phyloP scores from a whole-genome alignment of 1,140 invertebrate species.

The Cylas formicarius region DNA sequence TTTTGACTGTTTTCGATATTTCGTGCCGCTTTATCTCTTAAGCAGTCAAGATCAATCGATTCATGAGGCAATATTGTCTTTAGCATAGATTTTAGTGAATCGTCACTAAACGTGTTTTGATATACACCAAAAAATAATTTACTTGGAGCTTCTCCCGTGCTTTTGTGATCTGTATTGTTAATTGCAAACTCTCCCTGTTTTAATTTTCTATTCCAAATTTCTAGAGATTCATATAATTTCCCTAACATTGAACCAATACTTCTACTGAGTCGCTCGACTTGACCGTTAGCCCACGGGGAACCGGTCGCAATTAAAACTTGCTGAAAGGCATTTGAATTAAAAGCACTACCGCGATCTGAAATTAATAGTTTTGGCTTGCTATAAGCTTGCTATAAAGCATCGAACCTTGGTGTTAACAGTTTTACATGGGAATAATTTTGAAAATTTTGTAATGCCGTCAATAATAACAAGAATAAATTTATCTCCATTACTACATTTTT shows the following conservation, averaged over 20 bases:
- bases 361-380: slow-evolving; percentile 28
- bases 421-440: slow-evolving; percentile 13
- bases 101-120: too few relatives aligned
- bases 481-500: slow-evolving; percentile 10
- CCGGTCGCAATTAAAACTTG: slow-evolving; percentile 27
- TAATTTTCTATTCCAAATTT: slow-evolving; percentile 25
- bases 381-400: slow-evolving; percentile 15
- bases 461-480: slow-evolving; percentile 20
- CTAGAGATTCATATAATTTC: slow-evolving; percentile 17
- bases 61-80: too few relatives aligned
- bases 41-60: too few relatives aligned
- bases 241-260: slow-evolving; percentile 20
- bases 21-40: too few relatives aligned
- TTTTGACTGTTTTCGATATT: too few relatives aligned
- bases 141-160: slow-evolving; percentile 22
- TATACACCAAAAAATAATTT: slow-evolving; percentile 30
- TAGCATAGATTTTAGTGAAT: too few relatives aligned
- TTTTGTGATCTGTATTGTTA: slow-evolving; percentile 27
- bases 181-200: slow-evolving; percentile 23
- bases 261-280: slow-evolving; percentile 28
- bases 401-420: slow-evolving; percentile 9
- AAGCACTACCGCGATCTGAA: slow-evolving; percentile 27
- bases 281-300: slow-evolving; percentile 28
- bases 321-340: slow-evolving; percentile 24
- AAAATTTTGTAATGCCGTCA: slow-evolving; percentile 26